Base-by-base conservation (phyloP, 2,113 vertebrate genomes). In the Silurus glanis region DNA sequence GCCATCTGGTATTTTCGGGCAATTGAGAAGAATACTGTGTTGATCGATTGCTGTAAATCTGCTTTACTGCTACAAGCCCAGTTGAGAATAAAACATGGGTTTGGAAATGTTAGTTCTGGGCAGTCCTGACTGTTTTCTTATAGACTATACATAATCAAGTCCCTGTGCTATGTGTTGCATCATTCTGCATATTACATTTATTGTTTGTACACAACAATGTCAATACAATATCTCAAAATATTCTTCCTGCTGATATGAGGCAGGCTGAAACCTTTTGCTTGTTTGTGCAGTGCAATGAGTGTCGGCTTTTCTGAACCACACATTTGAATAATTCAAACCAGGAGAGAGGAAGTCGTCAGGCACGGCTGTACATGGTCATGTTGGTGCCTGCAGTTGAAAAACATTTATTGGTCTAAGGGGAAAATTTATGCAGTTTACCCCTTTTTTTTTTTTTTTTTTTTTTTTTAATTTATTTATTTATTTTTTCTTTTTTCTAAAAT, bases 241-340 rank as follows among this genome's bases (percentile, higher is more conserved):
- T 51, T 75, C 47, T 14, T 49, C 19, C 71, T 75, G 72, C 6
- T 75, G n/a, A 23, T 51, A 53, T 12, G 19, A 75, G 72, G 21
- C 51, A 75, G 47, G 47, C 10, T 12, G 72, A 51, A 51, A 13
- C 9, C 72, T 2, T 75, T 75, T 23, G 21, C 47, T n/a, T 53
- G 49, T 51, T 53, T 49, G 37, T 72, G 69, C 17, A 13, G 6
- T 47, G 69, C 6, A 19, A 45, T 72, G 69, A 47, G 21, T 23
- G 47, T 45, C 47, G 25, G 47, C 72, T 49, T 74, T 49, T 49
- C 45, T 53, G 21, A n/a, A n/a, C 72, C 47, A 75, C 47, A 53
- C 0, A 75, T 75, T 75, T 75, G 47, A 75, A 53, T 75, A n/a
- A 75, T 75, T 75, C 72, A 53, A 75, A 75, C 72, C 49, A 53